Conservation (phyloP, 2,888 invertebrate genomes). For the Tupiocoris notatus region DNA sequence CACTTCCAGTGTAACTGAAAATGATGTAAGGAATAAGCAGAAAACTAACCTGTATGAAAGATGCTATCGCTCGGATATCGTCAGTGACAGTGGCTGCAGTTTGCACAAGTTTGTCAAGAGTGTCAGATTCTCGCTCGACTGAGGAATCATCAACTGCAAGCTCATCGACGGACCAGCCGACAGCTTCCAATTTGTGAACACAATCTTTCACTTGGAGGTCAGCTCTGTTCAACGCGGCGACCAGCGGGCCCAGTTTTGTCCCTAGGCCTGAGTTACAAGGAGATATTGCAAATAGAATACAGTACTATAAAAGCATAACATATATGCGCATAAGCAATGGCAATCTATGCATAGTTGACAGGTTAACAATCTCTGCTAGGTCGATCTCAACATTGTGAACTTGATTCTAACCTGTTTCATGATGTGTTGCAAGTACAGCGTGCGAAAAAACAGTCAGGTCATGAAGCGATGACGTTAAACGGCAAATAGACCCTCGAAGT, state of each 20-base stretch:
- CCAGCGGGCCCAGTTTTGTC: conserved; percentile 73
- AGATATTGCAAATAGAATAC: too few relatives aligned
- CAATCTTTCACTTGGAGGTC: conserved; percentile 77
- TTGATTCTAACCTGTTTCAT: conserved; percentile 40
- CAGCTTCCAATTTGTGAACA: conserved; percentile 69
- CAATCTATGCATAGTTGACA: too few relatives aligned
- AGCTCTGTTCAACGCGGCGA: conserved; percentile 75
- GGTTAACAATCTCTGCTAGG: too few relatives aligned
- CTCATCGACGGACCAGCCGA: conserved; percentile 74
- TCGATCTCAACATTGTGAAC: too few relatives aligned
- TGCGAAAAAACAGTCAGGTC: conserved; percentile 68
- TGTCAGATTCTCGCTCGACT: conserved; percentile 58
- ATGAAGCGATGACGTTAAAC: conserved; percentile 75
- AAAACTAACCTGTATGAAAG: conserved; percentile 67
- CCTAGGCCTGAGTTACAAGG: conserved; percentile 49
- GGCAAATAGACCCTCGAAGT: conserved; percentile 74
- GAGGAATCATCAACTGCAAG: conserved; percentile 54
- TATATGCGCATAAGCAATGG: too few relatives aligned
- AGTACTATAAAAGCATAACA: too few relatives aligned
- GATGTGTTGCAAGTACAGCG: conserved; percentile 40
- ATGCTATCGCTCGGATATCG: conserved; percentile 84
- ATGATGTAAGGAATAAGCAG: neutral
- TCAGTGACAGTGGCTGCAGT: conserved; percentile 83
- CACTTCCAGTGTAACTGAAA: too few relatives aligned
- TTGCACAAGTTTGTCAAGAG: conserved; percentile 83